Percentiles rank a stretch among this genome's conserved stretches.
These are phyloP conservation scores for Turritopsis rubra DNA, from an alignment of 30 jellyfish, hydroid and myxozoan genomes.

Conservation along the genomic window DNA sequence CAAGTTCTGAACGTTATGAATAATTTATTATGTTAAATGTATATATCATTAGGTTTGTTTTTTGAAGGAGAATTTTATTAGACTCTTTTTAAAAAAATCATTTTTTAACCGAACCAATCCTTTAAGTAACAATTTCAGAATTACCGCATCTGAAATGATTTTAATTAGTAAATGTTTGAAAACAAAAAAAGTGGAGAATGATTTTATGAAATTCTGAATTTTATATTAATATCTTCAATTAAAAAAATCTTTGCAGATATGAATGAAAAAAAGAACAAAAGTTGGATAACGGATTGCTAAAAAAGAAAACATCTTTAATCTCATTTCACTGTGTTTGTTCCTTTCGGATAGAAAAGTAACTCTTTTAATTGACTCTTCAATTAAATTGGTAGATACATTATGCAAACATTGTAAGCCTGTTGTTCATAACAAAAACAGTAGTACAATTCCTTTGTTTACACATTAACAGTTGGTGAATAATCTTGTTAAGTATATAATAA, in stretches of 20 bases:
- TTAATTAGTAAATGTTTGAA: background rate
- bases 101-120: too few species aligned
- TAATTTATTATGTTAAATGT: too few species aligned
- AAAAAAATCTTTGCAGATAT: background rate
- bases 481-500: background rate
- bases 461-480: background rate
- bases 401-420: background rate
- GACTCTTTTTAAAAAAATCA: too few species aligned
- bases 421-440: background rate
- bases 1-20: too few species aligned
- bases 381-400: background rate
- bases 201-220: background rate
- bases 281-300: background rate
- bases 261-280: background rate
- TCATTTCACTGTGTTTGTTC: background rate
- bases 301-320: background rate
- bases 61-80: too few species aligned
- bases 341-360: background rate
- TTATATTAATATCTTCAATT: background rate
- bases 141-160: background rate
- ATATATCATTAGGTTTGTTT: too few species aligned
- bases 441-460: background rate
- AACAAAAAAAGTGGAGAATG: background rate
- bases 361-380: background rate
- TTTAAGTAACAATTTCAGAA: background rate